phyloP scores from a whole-genome alignment of 2,797 vertebrate genomes.

The Molothrus aeneus region DNA sequence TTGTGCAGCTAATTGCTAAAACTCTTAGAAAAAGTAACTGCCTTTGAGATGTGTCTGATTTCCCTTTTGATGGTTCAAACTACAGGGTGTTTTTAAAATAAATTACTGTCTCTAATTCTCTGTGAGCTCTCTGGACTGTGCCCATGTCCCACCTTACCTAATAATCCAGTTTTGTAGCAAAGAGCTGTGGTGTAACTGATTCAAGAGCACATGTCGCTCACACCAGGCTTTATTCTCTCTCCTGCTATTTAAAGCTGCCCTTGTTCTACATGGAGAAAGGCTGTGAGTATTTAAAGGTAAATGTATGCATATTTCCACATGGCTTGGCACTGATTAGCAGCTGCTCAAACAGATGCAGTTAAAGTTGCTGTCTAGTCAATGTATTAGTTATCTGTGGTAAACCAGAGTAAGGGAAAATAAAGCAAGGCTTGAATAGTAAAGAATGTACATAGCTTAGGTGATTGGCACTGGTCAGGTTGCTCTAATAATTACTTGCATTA shows the following conservation, averaged over 20 bases:
- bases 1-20: background rate
- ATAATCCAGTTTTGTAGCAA: background rate
- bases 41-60: background rate
- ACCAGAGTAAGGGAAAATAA: background rate
- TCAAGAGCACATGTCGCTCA: slow-evolving; percentile 12
- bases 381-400: background rate
- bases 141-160: background rate
- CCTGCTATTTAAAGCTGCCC: slow-evolving; percentile 62
- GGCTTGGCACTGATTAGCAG: background rate
- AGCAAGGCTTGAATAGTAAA: background rate
- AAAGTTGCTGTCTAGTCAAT: background rate
- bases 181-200: slow-evolving; percentile 12
- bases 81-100: background rate
- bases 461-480: background rate
- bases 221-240: slow-evolving; percentile 24
- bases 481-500: background rate
- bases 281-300: slow-evolving; percentile 32
- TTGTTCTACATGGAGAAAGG: slow-evolving; percentile 27
- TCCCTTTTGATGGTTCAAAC: background rate
- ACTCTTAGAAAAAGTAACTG: background rate
- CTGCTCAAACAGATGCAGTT: background rate
- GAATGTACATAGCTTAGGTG: background rate
- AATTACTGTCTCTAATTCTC: background rate
- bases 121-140: background rate
- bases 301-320: background rate